Base-by-base conservation (phyloP, 53 echinoderm and acorn worm species). In the Glandiceps talaboti region DNA sequence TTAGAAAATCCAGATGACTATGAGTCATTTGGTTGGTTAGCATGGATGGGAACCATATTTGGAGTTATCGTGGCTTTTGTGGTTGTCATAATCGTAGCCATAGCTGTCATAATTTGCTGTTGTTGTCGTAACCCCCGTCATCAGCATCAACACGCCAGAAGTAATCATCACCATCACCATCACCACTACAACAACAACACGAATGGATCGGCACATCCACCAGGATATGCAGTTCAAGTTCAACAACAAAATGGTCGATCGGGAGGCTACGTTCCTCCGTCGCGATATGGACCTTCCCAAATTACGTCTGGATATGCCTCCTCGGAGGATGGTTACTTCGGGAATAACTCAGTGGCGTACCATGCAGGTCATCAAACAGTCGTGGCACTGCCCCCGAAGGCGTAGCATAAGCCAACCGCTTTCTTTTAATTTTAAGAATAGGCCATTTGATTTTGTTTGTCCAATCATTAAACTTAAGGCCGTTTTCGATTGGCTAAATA, bases 1-100 rank as follows among this genome's bases (percentile, higher is more conserved):
- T n/a, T n/a, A n/a, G n/a, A 45, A 14, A 45, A 45, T 20, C 6
- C 6, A 20, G 64, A 45, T 45, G 74, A 74, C 20, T 76, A 82
- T 0, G 27, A 74, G 27, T 81, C 77, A 14, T 73, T 82, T 27
- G 87, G 90, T 73, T 92, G 87, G 91, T 77, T 90, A 14, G 79
- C 87, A 1, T 92, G 91, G 92, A 92, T 90, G 81, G 97, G 92
- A 14, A 96, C 92, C 27, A 82, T 90, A 26, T 33, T 96, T 33
- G 92, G 92, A 29, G 85, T 96, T 78, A 88, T 89, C 45, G 86
- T 92, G 30, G 92, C 92, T 25, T 82, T 78, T 33, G 84, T 87
- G 75, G 85, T 91, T 31, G 77, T 90, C 31, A 28, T 92, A 73
- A 85, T 90, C 78, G 79, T 96, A 82, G 29, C 85, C 79, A 74